Evolutionary conservation across 2,888 invertebrate species (phyloP), one percentile per base, ranked within the genome.

Genomic region (Ectropis crepuscularia): DNA sequence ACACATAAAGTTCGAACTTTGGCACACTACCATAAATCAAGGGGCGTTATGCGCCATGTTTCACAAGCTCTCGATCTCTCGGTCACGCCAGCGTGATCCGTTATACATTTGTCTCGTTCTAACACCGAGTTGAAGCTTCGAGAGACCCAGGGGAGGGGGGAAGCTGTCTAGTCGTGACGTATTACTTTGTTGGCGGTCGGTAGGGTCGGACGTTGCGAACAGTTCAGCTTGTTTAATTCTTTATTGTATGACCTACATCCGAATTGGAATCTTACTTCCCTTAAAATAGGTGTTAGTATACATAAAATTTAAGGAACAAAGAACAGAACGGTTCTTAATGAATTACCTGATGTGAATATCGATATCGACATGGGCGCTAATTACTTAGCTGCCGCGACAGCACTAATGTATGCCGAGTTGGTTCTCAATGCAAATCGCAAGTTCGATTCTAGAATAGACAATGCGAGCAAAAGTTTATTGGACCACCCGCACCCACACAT

Each of bases 21-120:
- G 91, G 92, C 90, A 90, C 87, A 88, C 87, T 87, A 87, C 84
- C 83, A 93, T 93, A 92, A 93, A 93, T 93, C 92, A 93, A 90
- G 92, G 91, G 92, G 93, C 92, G 93, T 92, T 92, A 90, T 93
- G 88, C 93, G 93, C 93, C 93, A 93, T 93, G 92, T 93, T 93
- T 92, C 90, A 92, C 88, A 84, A 86, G 87, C 80, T 82, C 79
- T 74, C 77, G 79, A 82, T 77, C 76, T 90, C 89, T 86, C 87
- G 85, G 79, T 92, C 86, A 70, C 87, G 81, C 92, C 76, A 75
- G 72, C 62, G 73, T 70, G 68, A 80, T 82, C 81, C 76, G 77
- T 80, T 74, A 82, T 90, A 57, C 72, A 74, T 79, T 79, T 78
- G 79, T 90, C 89, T 80, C 87, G 67, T 81, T 90, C 83, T 85